Percentiles rank a stretch among this genome's conserved stretches.
Evolutionary conservation across 2,797 vertebrate genomes (phyloP).

Genomic region (Muscicapa comitata): DNA sequence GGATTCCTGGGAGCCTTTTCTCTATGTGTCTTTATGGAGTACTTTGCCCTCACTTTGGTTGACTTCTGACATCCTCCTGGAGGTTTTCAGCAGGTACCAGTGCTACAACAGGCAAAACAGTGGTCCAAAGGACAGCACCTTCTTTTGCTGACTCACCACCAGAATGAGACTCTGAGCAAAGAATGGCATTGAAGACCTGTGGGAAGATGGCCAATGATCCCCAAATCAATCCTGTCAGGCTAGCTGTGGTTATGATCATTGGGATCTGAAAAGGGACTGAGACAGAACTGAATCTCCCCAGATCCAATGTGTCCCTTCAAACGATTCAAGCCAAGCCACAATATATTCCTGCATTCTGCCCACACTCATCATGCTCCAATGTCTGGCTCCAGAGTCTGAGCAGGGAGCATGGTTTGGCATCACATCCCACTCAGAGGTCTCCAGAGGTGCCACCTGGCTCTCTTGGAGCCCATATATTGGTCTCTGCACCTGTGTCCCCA

Average conservation of each 20-base stretch:
- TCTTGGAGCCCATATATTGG: neutral
- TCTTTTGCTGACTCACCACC: neutral
- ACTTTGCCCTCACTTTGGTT: neutral
- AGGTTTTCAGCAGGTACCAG: neutral
- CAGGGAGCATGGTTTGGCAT: neutral
- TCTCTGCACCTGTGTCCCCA: neutral
- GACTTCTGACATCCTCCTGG: neutral
- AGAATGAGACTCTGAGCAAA: neutral
- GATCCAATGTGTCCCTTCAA: neutral
- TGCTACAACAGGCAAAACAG: neutral
- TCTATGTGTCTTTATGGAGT: neutral
- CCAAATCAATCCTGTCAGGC: neutral
- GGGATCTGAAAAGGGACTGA: neutral
- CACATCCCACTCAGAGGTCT: neutral
- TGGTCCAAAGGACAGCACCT: neutral
- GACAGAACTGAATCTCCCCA: neutral
- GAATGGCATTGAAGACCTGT: neutral
- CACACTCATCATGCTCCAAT: fast-evolving
- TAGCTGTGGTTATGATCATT: neutral
- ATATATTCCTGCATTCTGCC: neutral
- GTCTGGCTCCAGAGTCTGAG: neutral
- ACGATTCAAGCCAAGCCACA: neutral
- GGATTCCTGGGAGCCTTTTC: neutral
- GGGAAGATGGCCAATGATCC: neutral
- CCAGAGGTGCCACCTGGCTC: neutral